A percentile compares a stretch with the other conserved stretches of the same genome.
Conservation (phyloP, 2,113 vertebrate genomes). For the Okapia johnstoni region DNA sequence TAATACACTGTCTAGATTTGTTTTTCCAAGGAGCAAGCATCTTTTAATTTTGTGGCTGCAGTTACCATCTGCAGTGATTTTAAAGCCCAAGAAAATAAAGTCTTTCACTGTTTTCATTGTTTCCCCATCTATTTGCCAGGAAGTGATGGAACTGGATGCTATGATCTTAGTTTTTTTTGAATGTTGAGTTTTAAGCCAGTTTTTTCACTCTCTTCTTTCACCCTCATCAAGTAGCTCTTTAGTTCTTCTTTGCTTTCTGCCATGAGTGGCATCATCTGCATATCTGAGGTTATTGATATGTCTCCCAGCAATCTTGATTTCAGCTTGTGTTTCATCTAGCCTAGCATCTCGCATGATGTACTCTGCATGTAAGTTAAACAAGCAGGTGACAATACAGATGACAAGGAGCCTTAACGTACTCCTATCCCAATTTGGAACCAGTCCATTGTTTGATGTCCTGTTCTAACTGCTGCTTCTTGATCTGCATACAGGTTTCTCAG, state of each 20-base stretch:
- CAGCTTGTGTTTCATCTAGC: neutral
- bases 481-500: neutral
- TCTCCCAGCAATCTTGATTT: neutral
- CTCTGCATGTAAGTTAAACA: neutral
- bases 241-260: neutral
- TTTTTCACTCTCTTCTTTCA: neutral
- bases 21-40: neutral
- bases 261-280: neutral
- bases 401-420: neutral
- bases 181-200: neutral
- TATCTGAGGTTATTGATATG: neutral
- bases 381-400: neutral
- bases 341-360: neutral
- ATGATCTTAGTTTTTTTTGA: neutral
- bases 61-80: neutral
- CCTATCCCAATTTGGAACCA: neutral
- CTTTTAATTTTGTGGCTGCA: neutral
- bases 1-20: neutral
- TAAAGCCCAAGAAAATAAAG: neutral
- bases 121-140: neutral
- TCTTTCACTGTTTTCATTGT: neutral
- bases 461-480: neutral
- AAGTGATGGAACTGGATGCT: neutral
- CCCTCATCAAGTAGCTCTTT: neutral
- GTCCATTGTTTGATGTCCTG: neutral